Evolutionary conservation across 2,113 vertebrate genomes (phyloP).

Genomic region (Sclerurus mexicanus): DNA sequence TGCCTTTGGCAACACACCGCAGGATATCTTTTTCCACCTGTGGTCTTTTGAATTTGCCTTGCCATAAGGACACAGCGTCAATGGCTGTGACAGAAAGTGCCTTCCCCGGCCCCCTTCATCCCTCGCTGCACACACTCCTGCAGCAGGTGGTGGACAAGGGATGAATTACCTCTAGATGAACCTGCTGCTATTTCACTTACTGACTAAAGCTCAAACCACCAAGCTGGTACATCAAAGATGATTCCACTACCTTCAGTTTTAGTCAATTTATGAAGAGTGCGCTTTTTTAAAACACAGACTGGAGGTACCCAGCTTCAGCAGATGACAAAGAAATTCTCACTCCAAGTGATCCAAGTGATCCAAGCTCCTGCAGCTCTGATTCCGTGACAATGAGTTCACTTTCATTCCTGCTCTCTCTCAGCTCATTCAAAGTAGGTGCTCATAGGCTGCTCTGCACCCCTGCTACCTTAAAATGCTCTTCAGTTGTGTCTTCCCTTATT

Average conservation of each 20-base stretch:
- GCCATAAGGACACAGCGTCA: background rate
- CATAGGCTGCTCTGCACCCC: background rate
- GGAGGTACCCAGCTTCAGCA: background rate
- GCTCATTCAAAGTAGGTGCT: background rate
- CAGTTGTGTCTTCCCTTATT: background rate
- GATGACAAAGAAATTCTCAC: background rate
- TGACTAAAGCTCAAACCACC: background rate
- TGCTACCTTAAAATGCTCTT: background rate
- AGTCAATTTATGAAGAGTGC: background rate
- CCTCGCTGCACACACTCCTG: rapidly evolving
- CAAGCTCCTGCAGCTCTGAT: background rate
- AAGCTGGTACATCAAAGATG: background rate
- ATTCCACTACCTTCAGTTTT: background rate
- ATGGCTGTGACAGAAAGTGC: background rate
- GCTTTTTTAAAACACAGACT: background rate
- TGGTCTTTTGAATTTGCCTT: background rate
- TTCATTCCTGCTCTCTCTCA: background rate
- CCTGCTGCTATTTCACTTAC: background rate
- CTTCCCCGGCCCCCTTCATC: background rate
- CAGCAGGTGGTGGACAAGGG: background rate
- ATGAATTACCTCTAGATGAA: background rate
- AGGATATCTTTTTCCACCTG: background rate
- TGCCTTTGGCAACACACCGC: background rate
- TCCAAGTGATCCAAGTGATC: background rate
- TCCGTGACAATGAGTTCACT: background rate